Percentiles rank a stretch among this genome's conserved stretches.
These are phyloP conservation scores for Eupithecia vulgata DNA, from an alignment of 2,888 invertebrate genomes.

Conservation along the genomic window DNA sequence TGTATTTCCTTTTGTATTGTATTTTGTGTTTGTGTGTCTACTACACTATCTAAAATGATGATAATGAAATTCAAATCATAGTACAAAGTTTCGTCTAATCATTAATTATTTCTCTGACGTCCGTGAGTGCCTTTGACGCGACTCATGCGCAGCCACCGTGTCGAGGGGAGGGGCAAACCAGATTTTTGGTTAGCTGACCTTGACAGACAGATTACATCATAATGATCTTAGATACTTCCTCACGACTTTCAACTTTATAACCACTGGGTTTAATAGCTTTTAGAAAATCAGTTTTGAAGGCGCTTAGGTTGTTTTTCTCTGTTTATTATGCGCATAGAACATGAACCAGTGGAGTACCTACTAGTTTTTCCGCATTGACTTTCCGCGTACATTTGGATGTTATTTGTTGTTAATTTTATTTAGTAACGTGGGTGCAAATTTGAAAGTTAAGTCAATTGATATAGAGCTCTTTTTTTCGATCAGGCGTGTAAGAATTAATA, in stretches of 20 bases:
- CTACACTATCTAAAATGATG: no score
- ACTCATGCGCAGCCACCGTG: conserved; percentile 46
- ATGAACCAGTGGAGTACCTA: conserved; percentile 63
- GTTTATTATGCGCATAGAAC: conserved; percentile 62
- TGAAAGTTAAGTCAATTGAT: conserved; percentile 2
- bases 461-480: neutral
- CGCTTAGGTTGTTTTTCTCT: conserved; percentile 43
- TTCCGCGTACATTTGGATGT: conserved; percentile 63
- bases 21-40: no score
- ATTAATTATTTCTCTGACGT: conserved; percentile 31
- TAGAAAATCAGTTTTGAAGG: neutral
- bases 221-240: conserved; percentile 55
- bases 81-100: conserved; percentile 17
- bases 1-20: no score
- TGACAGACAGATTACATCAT: conserved; percentile 80
- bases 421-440: conserved; percentile 8
- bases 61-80: neutral
- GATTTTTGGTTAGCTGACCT: conserved; percentile 83
- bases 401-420: conserved; percentile 47
- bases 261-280: conserved; percentile 31
- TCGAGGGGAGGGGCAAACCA: conserved; percentile 68
- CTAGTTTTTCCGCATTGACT: conserved; percentile 79
- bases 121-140: conserved; percentile 38
- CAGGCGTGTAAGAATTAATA: neutral
- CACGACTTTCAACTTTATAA: conserved; percentile 41